Evolutionary conservation across 2,888 invertebrate species (phyloP).

Genomic region (Pocota personata): DNA sequence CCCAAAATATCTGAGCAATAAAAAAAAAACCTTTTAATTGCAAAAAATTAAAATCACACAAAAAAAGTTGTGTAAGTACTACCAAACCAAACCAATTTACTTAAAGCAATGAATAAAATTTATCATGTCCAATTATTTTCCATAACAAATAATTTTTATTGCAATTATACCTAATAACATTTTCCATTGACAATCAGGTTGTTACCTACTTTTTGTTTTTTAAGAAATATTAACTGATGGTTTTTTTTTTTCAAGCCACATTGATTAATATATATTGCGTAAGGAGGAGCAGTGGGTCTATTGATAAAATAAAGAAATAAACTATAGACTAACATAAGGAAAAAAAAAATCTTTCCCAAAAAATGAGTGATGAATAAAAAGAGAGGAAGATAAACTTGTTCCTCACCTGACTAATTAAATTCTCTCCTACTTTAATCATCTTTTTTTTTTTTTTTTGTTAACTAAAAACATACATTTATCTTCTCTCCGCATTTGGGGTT

Average conservation of each 20-base stretch:
- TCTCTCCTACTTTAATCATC: neutral
- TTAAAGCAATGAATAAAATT: neutral
- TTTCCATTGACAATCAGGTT: neutral
- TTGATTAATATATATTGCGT: slow-evolving; percentile 26
- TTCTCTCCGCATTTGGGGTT: neutral
- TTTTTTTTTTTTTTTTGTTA: neutral
- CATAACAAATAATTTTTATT: neutral
- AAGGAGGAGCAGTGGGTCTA: neutral
- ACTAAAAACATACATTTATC: neutral
- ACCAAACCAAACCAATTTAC: neutral
- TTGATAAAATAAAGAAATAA: neutral
- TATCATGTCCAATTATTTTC: neutral
- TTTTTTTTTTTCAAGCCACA: neutral
- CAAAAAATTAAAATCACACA: neutral
- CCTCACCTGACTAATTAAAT: neutral
- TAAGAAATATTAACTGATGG: neutral
- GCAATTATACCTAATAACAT: neutral
- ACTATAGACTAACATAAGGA: neutral
- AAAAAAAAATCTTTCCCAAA: neutral
- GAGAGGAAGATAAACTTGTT: neutral
- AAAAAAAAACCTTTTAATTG: neutral
- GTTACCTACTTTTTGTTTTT: too few species aligned
- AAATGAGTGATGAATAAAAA: neutral
- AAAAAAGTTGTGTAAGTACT: neutral
- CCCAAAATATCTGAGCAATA: too few species aligned